A percentile compares a stretch with the other conserved stretches of the same genome.
These are phyloP conservation scores for Phoenicopterus ruber DNA, from an alignment of 2,113 vertebrate species.

Conservation along the genomic window DNA sequence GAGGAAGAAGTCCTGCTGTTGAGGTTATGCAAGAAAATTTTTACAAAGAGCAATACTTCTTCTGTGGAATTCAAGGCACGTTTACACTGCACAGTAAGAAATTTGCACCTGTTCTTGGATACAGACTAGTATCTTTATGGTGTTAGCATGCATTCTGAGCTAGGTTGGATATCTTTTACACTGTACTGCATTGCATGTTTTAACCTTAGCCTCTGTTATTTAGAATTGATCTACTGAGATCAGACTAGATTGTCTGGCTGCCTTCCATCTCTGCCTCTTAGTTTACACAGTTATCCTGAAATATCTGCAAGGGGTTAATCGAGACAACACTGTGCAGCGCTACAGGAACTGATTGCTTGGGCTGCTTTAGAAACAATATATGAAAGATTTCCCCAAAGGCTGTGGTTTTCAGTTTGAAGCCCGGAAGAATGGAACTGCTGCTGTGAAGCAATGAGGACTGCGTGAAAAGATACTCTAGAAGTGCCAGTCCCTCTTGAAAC, in stretches of 20 bases:
- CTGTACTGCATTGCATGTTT: not conserved
- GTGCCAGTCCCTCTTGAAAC: not conserved
- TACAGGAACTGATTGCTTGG: not conserved
- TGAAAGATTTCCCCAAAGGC: constrained; percentile 38
- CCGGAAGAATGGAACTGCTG: not conserved
- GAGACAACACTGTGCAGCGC: not conserved
- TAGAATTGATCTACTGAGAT: not conserved
- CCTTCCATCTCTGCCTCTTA: not conserved
- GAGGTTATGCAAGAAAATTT: not conserved
- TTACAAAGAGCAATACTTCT: not conserved
- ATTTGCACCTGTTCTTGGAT: not conserved
- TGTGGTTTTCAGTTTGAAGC: not conserved
- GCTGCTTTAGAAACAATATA: constrained; percentile 23
- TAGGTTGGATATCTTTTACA: not conserved
- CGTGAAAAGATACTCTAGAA: constrained; percentile 13
- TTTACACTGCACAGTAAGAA: not conserved
- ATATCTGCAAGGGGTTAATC: not conserved
- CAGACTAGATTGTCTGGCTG: not conserved
- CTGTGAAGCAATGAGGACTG: not conserved
- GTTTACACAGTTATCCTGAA: not conserved
- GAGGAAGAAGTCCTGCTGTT: not conserved
- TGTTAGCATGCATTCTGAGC: not conserved
- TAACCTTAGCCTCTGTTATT: not conserved
- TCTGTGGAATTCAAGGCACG: not conserved
- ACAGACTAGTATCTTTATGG: not conserved